Evolutionary conservation across 2,888 invertebrate species (phyloP).

Genomic region (Teleogryllus oceanicus): DNA sequence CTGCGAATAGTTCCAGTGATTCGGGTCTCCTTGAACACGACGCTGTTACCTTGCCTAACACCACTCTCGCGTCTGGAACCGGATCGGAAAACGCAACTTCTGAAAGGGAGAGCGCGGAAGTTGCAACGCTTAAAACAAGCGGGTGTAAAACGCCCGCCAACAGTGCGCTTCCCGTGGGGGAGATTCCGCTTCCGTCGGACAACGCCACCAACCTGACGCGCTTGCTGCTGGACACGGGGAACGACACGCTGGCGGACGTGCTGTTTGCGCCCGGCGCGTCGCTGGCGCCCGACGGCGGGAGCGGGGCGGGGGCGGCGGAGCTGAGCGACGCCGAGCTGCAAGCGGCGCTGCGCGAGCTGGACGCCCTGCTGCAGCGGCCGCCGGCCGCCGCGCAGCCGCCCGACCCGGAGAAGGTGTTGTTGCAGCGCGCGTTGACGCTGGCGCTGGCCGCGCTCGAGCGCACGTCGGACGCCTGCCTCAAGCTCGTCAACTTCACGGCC

Average conservation of each 20-base stretch:
- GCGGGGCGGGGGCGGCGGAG: background rate
- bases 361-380: background rate
- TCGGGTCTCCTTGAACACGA: no score
- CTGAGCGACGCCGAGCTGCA: background rate
- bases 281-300: background rate
- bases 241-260: background rate
- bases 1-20: background rate
- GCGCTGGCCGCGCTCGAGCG: background rate
- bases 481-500: slow-evolving; percentile 1
- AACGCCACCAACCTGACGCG: background rate
- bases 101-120: background rate
- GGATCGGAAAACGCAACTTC: background rate
- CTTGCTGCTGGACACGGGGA: background rate
- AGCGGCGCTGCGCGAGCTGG: background rate
- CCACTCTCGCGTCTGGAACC: background rate
- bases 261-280: no score
- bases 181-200: background rate
- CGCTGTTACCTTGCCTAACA: background rate
- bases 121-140: background rate
- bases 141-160: background rate
- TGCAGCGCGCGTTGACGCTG: background rate
- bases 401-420: background rate
- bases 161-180: background rate
- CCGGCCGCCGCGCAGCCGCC: background rate
- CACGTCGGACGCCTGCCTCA: background rate